phyloP scores from a whole-genome alignment of 2,113 vertebrate genomes.

The Siniperca chuatsi region DNA sequence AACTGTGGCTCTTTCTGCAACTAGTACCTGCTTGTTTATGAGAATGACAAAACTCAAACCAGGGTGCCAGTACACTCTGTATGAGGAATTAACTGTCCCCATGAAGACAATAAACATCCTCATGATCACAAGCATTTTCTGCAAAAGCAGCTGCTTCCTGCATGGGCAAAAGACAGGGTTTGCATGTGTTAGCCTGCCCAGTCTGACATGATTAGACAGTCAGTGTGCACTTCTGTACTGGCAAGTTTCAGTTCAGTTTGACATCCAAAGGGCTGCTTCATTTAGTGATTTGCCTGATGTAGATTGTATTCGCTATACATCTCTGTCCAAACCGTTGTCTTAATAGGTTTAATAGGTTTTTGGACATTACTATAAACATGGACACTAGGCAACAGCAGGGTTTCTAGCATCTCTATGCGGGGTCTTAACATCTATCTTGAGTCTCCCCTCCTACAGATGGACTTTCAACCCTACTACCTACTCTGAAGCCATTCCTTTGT shows the following conservation, averaged over 20 bases:
- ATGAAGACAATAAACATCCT: constrained; percentile 13
- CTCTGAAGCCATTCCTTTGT: not conserved
- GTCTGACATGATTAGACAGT: constrained; percentile 5
- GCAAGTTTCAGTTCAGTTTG: not conserved
- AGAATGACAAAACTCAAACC: not conserved
- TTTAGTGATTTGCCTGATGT: constrained; percentile 1
- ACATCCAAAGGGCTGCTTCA: not conserved
- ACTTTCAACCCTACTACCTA: not conserved
- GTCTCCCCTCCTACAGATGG: constrained; percentile 14
- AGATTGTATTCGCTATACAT: not conserved
- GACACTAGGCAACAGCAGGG: not conserved
- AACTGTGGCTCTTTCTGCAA: constrained; percentile 2
- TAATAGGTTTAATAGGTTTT: not conserved
- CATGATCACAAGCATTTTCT: not conserved
- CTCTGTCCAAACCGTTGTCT: not conserved
- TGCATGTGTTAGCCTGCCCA: constrained; percentile 38
- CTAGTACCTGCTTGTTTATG: constrained; percentile 8
- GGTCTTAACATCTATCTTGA: not conserved
- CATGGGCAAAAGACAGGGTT: not conserved
- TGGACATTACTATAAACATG: not conserved
- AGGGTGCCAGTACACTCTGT: not conserved
- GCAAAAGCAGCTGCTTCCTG: constrained; percentile 17
- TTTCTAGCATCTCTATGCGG: not conserved
- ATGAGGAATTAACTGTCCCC: constrained; percentile 8
- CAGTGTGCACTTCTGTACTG: constrained; percentile 13